These are phyloP conservation scores for Trematocara marginatum DNA, from an alignment of 2,113 vertebrate species.

Conservation along the genomic window DNA sequence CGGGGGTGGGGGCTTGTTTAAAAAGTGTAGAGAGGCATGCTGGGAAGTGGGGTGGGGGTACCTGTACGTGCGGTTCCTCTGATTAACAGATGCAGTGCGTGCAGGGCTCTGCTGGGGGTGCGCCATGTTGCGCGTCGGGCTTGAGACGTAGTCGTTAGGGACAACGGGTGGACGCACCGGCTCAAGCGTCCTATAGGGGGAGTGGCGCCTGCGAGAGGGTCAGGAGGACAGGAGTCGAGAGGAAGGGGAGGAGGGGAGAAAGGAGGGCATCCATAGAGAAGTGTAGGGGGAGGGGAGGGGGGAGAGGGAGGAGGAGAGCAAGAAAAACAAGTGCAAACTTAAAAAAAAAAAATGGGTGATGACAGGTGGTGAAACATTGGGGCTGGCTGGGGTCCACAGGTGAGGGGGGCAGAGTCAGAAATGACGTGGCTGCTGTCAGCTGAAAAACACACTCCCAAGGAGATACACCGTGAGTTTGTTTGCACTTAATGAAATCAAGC, in stretches of 20 bases:
- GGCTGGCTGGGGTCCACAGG: slow-evolving; percentile 9
- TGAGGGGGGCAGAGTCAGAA: background rate
- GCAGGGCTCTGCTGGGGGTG: slow-evolving; percentile 93
- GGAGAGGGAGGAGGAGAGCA: slow-evolving; percentile 27
- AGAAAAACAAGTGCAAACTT: slow-evolving; percentile 69
- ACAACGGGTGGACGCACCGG: slow-evolving; percentile 98
- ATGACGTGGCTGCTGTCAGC: background rate
- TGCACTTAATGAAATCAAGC: background rate
- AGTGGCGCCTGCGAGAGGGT: slow-evolving; percentile 88
- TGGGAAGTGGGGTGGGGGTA: slow-evolving; percentile 70
- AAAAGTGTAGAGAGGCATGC: slow-evolving; percentile 50
- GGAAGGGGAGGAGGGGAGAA: background rate
- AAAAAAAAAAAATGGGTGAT: slow-evolving; percentile 60
- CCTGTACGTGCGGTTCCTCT: slow-evolving; percentile 99
- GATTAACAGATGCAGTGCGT: slow-evolving; percentile 95
- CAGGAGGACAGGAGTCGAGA: slow-evolving; percentile 34
- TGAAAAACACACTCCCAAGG: background rate
- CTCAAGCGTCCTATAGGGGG: slow-evolving; percentile 97
- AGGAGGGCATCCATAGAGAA: slow-evolving; percentile 45
- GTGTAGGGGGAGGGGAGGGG: background rate
- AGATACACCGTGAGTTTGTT: background rate
- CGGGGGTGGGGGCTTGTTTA: background rate
- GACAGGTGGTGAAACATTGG: slow-evolving; percentile 44
- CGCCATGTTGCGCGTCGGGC: slow-evolving; percentile 93
- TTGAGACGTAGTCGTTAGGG: slow-evolving; percentile 98